phyloP scores from a whole-genome alignment of 2,888 invertebrate genomes.

The Sialis lutaria region DNA sequence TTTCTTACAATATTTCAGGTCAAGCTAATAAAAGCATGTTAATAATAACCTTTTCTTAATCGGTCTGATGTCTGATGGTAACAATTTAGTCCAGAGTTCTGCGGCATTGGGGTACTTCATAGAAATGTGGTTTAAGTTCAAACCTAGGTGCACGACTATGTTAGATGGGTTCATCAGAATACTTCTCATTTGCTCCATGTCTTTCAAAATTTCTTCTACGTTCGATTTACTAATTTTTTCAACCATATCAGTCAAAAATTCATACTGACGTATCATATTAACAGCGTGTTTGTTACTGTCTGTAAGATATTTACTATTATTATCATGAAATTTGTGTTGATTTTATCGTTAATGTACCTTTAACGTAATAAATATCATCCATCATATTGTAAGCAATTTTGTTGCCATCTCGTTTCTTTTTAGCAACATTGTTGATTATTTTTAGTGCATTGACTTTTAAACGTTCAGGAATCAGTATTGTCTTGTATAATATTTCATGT shows the following conservation, averaged over 20 bases:
- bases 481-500: slow-evolving; percentile 52
- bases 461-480: slow-evolving; percentile 54
- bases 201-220: slow-evolving; percentile 29
- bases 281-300: slow-evolving; percentile 56
- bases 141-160: slow-evolving; percentile 52
- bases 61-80: slow-evolving; percentile 7
- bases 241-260: slow-evolving; percentile 50
- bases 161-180: slow-evolving; percentile 40
- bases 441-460: slow-evolving; percentile 63
- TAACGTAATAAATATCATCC: slow-evolving; percentile 36
- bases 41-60: slow-evolving; percentile 4
- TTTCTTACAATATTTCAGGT: too few species aligned
- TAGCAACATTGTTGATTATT: slow-evolving; percentile 63
- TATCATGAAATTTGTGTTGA: too few species aligned
- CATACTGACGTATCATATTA: slow-evolving; percentile 58
- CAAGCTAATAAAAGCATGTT: neutral
- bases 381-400: slow-evolving; percentile 44
- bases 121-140: slow-evolving; percentile 44
- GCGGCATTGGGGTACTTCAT: slow-evolving; percentile 26
- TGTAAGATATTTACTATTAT: slow-evolving; percentile 14
- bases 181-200: slow-evolving; percentile 38
- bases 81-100: slow-evolving; percentile 33
- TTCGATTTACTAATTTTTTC: slow-evolving; percentile 33
- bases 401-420: slow-evolving; percentile 54
- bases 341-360: slow-evolving; percentile 24